Evolutionary conservation across 2,797 vertebrate genomes (phyloP), one percentile per base, ranked within the genome.

Genomic region (Chiloscyllium punctatum): DNA sequence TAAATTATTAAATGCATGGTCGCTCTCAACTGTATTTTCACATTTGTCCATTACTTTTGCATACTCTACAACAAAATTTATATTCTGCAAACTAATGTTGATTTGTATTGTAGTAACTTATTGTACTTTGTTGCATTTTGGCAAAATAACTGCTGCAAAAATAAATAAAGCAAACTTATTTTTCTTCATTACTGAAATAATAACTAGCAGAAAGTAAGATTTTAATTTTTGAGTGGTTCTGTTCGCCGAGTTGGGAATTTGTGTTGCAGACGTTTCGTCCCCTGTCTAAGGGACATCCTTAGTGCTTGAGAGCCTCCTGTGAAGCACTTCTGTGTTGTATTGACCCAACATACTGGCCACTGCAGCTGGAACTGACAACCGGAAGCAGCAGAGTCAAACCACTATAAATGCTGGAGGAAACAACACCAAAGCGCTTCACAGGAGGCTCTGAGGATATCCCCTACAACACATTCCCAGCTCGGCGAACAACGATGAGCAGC

Each of bases 31-130:
- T 91, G 53, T 16, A 66, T 21, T 62, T 90, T 62, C 27, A 48
- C 37, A 21, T 48, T 84, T 8, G 8, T 18, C 16, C 37, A 1
- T 84, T 21, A 16, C 16, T 82, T 82, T 37, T 42, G n/a, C n/a
- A 42, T 37, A 82, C n/a, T 3, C n/a, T 16, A 27, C 27, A 91
- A 66, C 62, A 91, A 91, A 27, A 13, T 88, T 74, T 25, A 66
- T 21, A 6, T 68, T 68, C 57, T 91, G 15, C 57, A 62, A 66
- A 62, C 82, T 97, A 97, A 96, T 97, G 96, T 97, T 97, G 96
- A 97, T 97, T 97, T 97, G 97, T 98, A 98, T 97, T 98, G 97
- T 98, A 98, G 96, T 98, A 98, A 98, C 97, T 98, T 98, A 98
- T 98, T 98, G 97, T 97, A 96, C 96, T 97, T 97, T 96, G 97